These are phyloP conservation scores for Tachysurus vachellii DNA, from an alignment of 2,113 vertebrate genomes.

Conservation along the genomic window DNA sequence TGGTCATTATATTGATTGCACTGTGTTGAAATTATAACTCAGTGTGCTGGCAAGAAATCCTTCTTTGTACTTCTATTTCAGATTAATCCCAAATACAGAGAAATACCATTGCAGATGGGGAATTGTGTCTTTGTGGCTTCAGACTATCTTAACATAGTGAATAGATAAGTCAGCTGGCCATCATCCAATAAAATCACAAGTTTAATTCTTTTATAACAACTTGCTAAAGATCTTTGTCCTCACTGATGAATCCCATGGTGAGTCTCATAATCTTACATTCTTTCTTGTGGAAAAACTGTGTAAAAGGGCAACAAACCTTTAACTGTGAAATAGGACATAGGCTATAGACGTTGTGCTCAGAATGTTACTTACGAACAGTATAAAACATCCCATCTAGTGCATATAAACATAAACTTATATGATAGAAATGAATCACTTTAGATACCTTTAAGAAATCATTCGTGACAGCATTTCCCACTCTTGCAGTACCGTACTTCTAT, in stretches of 20 bases:
- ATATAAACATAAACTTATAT: background rate
- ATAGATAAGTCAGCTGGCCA: background rate
- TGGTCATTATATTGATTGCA: slow-evolving; percentile 15
- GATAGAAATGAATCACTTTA: background rate
- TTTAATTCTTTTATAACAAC: slow-evolving; percentile 4
- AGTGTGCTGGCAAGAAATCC: slow-evolving; percentile 12
- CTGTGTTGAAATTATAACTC: slow-evolving; percentile 21
- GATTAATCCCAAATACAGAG: background rate
- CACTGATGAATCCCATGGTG: slow-evolving; percentile 1
- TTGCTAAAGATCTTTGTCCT: background rate
- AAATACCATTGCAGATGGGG: background rate
- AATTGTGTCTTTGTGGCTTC: background rate
- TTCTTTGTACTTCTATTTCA: slow-evolving; percentile 21
- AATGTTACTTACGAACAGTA: background rate
- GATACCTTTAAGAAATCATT: background rate
- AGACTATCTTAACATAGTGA: background rate
- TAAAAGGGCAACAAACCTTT: slow-evolving; percentile 7
- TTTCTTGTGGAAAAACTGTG: background rate
- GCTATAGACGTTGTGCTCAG: background rate
- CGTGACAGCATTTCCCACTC: background rate
- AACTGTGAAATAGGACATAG: background rate
- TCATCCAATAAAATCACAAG: slow-evolving; percentile 14
- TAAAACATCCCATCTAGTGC: background rate
- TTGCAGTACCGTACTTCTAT: background rate
- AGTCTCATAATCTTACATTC: background rate